Evolutionary conservation across 2,113 vertebrate species (phyloP).

Genomic region (Petaurus breviceps): DNA sequence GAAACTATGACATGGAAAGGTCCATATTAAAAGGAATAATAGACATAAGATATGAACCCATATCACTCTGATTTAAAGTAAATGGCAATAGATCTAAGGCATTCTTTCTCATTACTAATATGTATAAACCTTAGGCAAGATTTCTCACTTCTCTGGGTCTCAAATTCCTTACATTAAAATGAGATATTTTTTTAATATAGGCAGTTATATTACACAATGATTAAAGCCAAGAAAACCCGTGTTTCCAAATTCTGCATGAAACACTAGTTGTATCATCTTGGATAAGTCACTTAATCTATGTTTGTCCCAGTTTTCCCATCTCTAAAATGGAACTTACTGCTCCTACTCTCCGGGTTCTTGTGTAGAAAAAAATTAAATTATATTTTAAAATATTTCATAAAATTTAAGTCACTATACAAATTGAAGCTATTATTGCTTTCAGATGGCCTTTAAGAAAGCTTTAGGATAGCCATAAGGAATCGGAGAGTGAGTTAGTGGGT

Average conservation of each 20-base stretch:
- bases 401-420: not conserved
- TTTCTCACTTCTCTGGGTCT: not conserved
- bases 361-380: not conserved
- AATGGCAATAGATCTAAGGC: not conserved
- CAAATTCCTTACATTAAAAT: not conserved
- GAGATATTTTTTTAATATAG: not conserved
- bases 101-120: not conserved
- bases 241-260: no score
- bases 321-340: not conserved
- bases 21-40: not conserved
- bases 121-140: not conserved
- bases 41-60: not conserved
- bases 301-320: not conserved
- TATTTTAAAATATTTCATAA: not conserved
- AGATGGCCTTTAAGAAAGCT: not conserved
- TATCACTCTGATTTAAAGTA: not conserved
- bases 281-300: not conserved
- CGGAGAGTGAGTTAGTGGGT: no score
- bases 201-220: not conserved
- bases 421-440: not conserved
- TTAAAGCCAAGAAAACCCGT: not conserved
- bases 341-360: not conserved
- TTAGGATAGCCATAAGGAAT: no score
- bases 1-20: not conserved
- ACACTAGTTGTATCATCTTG: not conserved